A percentile compares a stretch with the other conserved stretches of the same genome.
Conservation (phyloP, 2,888 invertebrate genomes). For the Yponomeuta evonymella region DNA sequence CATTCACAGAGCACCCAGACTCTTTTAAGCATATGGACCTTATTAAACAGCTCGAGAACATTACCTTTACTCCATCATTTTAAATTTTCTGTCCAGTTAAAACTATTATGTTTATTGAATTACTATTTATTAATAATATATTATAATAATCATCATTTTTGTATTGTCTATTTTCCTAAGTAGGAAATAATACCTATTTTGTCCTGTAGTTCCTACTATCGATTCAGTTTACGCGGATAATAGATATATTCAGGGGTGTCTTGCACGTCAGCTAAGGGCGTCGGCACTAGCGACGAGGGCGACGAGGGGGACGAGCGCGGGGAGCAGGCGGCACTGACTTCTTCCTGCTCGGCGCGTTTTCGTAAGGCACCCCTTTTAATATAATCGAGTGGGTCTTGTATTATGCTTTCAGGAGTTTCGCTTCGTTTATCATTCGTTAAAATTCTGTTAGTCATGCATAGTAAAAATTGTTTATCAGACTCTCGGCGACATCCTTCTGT, state of each 20-base stretch:
- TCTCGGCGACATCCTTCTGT: neutral
- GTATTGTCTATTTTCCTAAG: no score
- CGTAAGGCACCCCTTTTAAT: constrained; percentile 15
- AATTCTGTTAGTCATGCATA: neutral
- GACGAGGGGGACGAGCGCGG: neutral
- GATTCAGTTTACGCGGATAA: constrained; percentile 24
- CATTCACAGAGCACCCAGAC: constrained; percentile 82
- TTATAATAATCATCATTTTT: neutral
- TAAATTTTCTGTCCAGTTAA: no score
- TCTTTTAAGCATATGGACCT: constrained; percentile 90
- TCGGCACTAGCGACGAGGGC: neutral
- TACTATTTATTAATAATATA: constrained; percentile 1
- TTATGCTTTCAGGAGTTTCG: neutral
- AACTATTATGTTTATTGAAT: neutral
- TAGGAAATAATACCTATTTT: no score
- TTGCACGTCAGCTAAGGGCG: neutral
- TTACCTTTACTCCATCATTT: constrained; percentile 29
- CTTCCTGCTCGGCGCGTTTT: neutral
- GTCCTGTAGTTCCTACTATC: neutral
- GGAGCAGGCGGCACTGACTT: neutral
- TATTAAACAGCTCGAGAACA: constrained; percentile 83
- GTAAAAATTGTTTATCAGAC: constrained; percentile 2
- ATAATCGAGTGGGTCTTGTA: constrained; percentile 22
- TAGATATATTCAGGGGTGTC: constrained; percentile 23
- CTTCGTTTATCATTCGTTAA: neutral